These are phyloP conservation scores for Nasonovia ribisnigri DNA, from an alignment of 2,888 invertebrate species.

Conservation along the genomic window DNA sequence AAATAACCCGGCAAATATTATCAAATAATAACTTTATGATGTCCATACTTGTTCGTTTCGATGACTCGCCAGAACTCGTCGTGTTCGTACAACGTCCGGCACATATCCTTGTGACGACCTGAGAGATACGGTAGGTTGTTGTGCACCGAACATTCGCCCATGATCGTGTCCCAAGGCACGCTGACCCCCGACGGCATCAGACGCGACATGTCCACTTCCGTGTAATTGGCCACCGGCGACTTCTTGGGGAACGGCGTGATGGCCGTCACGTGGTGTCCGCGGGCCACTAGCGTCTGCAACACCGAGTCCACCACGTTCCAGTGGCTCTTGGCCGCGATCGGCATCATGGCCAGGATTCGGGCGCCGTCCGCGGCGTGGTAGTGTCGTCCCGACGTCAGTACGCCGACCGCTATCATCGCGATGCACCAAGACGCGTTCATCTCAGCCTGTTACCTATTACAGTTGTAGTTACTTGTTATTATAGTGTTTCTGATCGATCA, in stretches of 20 bases:
- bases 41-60: neutral
- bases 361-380: slow-evolving; percentile 18
- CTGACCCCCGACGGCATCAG: neutral
- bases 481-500: neutral
- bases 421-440: neutral
- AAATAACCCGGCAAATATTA: neutral
- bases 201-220: slow-evolving; percentile 52
- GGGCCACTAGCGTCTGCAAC: slow-evolving; percentile 67
- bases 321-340: slow-evolving; percentile 68
- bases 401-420: neutral
- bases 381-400: neutral
- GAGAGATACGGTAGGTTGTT: slow-evolving; percentile 52
- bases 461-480: neutral
- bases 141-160: slow-evolving; percentile 51
- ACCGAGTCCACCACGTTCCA: slow-evolving; percentile 68
- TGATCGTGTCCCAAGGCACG: slow-evolving; percentile 16
- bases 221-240: slow-evolving; percentile 41
- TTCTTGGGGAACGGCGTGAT: slow-evolving; percentile 67
- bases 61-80: slow-evolving; percentile 19
- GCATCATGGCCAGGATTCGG: slow-evolving; percentile 66
- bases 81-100: slow-evolving; percentile 23
- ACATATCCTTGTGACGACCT: slow-evolving; percentile 47
- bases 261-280: slow-evolving; percentile 69
- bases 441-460: neutral
- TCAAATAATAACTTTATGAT: neutral